Conservation (phyloP, 2,113 vertebrate species). For the Xyliphius kryptos region DNA sequence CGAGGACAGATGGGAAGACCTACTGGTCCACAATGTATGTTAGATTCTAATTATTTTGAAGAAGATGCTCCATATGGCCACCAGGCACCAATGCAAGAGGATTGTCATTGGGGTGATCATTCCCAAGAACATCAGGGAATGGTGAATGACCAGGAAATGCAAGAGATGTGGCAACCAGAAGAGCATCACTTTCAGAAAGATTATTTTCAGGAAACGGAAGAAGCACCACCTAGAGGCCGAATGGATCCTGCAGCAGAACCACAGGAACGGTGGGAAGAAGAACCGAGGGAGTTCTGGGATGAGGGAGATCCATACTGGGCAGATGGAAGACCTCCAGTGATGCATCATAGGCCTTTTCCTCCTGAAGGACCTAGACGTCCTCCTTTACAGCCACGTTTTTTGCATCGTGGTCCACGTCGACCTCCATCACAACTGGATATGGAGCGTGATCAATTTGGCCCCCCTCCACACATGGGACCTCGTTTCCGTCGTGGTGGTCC, state of each 20-base stretch:
- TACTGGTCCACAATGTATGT: conserved; percentile 17
- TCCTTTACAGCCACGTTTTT: conserved; percentile 70
- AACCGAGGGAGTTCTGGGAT: conserved; percentile 68
- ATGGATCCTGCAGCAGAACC: conserved; percentile 64
- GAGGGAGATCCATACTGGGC: conserved; percentile 73
- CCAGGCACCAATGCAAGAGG: conserved; percentile 51
- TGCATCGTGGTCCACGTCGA: conserved; percentile 55
- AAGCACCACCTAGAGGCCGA: conserved; percentile 56
- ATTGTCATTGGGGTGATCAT: conserved; percentile 54
- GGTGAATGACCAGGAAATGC: conserved; percentile 40
- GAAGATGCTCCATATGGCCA: conserved; percentile 50
- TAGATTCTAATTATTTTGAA: conserved; percentile 25
- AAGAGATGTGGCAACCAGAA: conserved; percentile 68
- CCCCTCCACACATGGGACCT: conserved; percentile 53
- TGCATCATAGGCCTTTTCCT: conserved; percentile 61
- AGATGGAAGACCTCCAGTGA: conserved; percentile 71
- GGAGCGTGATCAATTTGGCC: too few relatives aligned
- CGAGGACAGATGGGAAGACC: conserved; percentile 46
- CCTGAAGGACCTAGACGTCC: conserved; percentile 58
- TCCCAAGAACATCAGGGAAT: conserved; percentile 61
- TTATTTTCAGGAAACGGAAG: conserved; percentile 64
- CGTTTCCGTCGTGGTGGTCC: conserved; percentile 63
- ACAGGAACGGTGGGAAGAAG: conserved; percentile 79
- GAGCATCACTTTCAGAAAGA: conserved; percentile 66
- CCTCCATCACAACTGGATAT: too few relatives aligned